Evolutionary conservation across 2,797 vertebrate genomes (phyloP).

Genomic region (Bufotes viridis): DNA sequence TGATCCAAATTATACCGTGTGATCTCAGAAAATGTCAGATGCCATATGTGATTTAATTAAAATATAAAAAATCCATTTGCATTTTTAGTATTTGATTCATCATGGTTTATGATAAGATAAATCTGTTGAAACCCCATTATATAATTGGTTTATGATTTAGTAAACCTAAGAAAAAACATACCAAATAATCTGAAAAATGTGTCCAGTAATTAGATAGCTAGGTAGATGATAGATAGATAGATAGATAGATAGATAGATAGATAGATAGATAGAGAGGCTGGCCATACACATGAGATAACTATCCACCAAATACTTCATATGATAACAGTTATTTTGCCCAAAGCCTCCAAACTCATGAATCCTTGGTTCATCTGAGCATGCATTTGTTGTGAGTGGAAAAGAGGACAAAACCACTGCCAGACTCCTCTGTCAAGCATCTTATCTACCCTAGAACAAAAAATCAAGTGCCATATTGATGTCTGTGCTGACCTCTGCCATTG

Average conservation of each 20-base stretch:
- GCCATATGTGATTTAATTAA: slow-evolving; percentile 61
- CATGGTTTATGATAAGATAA: slow-evolving; percentile 52
- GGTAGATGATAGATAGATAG: background rate
- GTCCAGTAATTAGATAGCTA: background rate
- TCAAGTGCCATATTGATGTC: too few relatives aligned
- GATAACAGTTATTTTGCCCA: too few relatives aligned
- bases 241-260: background rate
- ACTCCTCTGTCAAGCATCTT: too few relatives aligned
- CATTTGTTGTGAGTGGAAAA: too few relatives aligned
- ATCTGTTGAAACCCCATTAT: slow-evolving; percentile 44
- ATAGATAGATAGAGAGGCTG: background rate
- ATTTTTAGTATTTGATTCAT: slow-evolving; percentile 58
- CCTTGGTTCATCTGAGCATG: too few relatives aligned
- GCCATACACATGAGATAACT: too few relatives aligned
- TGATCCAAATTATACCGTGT: slow-evolving; percentile 44
- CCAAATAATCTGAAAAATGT: background rate
- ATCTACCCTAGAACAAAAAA: too few relatives aligned
- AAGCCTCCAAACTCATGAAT: too few relatives aligned
- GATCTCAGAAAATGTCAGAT: slow-evolving; percentile 57
- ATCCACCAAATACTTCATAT: too few relatives aligned
- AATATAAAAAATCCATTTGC: slow-evolving; percentile 57
- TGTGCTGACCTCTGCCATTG: too few relatives aligned
- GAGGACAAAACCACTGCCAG: too few relatives aligned
- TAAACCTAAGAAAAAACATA: slow-evolving; percentile 22
- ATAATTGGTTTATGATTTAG: slow-evolving; percentile 48